phyloP scores from a whole-genome alignment of 1,140 invertebrate species.

The Drosophila tani region DNA sequence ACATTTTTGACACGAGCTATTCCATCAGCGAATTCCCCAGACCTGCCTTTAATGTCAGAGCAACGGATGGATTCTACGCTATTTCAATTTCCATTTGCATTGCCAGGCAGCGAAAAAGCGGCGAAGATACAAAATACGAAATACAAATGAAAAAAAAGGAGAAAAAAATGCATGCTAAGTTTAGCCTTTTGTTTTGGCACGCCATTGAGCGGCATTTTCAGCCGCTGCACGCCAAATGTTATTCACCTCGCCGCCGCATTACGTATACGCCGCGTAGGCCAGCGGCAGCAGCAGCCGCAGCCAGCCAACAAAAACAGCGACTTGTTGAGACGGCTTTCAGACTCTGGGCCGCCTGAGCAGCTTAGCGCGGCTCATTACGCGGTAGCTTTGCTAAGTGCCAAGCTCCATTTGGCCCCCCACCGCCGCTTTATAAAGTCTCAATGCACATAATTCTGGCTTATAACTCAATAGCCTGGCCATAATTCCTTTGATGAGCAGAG shows the following conservation, averaged over 20 bases:
- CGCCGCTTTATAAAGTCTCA: not conserved
- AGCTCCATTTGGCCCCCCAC: conserved; percentile 22
- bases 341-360: conserved; percentile 32
- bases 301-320: conserved; percentile 28
- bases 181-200: conserved; percentile 83
- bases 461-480: conserved; percentile 13
- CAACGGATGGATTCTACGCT: conserved; percentile 64
- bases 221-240: conserved; percentile 60
- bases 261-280: conserved; percentile 68
- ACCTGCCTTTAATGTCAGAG: conserved; percentile 61
- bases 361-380: conserved; percentile 47
- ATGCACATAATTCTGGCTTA: conserved; percentile 41
- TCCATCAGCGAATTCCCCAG: conserved; percentile 28
- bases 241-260: conserved; percentile 72
- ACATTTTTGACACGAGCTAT: conserved; percentile 64
- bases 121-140: conserved; percentile 16
- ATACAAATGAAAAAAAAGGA: conserved; percentile 12
- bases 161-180: conserved; percentile 75
- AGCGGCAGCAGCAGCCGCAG: not conserved
- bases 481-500: conserved; percentile 5
- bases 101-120: conserved; percentile 18
- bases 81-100: conserved; percentile 74
- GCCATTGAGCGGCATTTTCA: conserved; percentile 78
- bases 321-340: conserved; percentile 72
- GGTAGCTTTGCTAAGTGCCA: conserved; percentile 35